Evolutionary conservation across 2,888 invertebrate genomes (phyloP).

Genomic region (Xanthia togata): DNA sequence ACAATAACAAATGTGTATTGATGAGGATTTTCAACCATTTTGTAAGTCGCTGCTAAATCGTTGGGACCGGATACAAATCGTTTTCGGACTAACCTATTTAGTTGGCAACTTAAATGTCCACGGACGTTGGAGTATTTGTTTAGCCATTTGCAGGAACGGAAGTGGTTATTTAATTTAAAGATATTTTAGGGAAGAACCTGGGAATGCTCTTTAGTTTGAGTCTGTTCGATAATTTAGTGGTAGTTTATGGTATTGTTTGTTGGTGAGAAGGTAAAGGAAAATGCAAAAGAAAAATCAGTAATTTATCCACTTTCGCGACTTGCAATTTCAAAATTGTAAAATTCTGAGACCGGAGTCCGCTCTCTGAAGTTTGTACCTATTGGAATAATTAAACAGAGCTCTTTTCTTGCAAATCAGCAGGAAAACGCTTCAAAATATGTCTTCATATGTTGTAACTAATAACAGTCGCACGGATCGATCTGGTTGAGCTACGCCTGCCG

Average conservation of each 20-base stretch:
- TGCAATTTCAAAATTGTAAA: too few species aligned
- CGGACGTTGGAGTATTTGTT: conserved; percentile 38
- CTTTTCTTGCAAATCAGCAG: too few species aligned
- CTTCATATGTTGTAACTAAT: too few species aligned
- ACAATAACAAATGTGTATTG: conserved; percentile 50
- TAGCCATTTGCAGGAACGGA: conserved; percentile 25
- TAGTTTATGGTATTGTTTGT: not conserved
- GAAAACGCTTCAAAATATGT: too few species aligned
- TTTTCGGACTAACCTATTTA: conserved; percentile 57
- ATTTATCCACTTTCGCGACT: too few species aligned
- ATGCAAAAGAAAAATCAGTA: too few species aligned
- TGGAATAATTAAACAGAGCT: too few species aligned
- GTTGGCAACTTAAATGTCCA: conserved; percentile 30
- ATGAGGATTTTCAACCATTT: conserved; percentile 39
- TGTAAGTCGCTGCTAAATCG: conserved; percentile 33
- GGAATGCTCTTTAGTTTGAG: conserved; percentile 6
- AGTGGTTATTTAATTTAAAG: conserved; percentile 15
- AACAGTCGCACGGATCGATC: too few species aligned
- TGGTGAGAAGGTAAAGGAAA: not conserved
- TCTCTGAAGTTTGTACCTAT: too few species aligned
- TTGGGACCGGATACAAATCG: conserved; percentile 58
- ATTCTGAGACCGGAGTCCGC: too few species aligned
- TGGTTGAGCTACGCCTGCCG: too few species aligned
- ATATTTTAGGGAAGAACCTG: conserved; percentile 10
- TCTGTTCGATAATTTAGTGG: not conserved